phyloP scores from a whole-genome alignment of 2,797 vertebrate genomes.

The Melanotaenia boesemani region DNA sequence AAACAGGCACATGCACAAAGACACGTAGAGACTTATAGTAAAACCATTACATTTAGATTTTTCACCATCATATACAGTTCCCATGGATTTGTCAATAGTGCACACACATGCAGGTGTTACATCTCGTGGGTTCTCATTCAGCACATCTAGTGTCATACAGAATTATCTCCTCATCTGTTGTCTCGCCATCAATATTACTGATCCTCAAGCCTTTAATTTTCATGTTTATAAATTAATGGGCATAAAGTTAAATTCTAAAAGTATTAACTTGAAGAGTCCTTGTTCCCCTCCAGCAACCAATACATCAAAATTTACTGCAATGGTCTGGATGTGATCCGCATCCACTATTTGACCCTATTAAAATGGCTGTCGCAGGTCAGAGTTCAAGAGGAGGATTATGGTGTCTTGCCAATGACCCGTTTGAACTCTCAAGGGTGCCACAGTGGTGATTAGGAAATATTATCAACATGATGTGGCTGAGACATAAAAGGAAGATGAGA shows the following conservation, averaged over 20 bases:
- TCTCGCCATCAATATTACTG: constrained; percentile 61
- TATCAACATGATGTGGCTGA: constrained; percentile 38
- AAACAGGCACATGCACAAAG: constrained; percentile 26
- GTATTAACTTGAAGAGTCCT: constrained; percentile 23
- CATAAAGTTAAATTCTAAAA: constrained; percentile 29
- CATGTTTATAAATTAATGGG: constrained; percentile 55
- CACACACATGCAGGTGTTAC: constrained; percentile 29
- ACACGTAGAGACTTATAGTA: constrained; percentile 36
- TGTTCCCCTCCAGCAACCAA: constrained; percentile 18
- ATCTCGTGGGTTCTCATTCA: constrained; percentile 20
- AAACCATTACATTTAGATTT: constrained; percentile 17
- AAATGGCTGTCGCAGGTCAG: constrained; percentile 56
- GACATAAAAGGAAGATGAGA: constrained; percentile 11
- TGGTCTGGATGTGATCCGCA: constrained; percentile 56
- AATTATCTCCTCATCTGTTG: constrained; percentile 31
- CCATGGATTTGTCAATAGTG: constrained; percentile 36
- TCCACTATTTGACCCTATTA: constrained; percentile 71
- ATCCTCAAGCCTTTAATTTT: constrained; percentile 57
- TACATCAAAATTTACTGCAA: constrained; percentile 22
- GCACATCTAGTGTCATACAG: neutral
- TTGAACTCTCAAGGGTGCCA: constrained; percentile 60
- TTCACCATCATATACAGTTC: constrained; percentile 33
- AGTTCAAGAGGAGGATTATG: constrained; percentile 75
- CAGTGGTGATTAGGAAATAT: constrained; percentile 54
- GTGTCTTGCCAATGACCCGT: constrained; percentile 54